Evolutionary conservation across 2,113 vertebrate genomes (phyloP).

Genomic region (Herpetotheres cachinnans): DNA sequence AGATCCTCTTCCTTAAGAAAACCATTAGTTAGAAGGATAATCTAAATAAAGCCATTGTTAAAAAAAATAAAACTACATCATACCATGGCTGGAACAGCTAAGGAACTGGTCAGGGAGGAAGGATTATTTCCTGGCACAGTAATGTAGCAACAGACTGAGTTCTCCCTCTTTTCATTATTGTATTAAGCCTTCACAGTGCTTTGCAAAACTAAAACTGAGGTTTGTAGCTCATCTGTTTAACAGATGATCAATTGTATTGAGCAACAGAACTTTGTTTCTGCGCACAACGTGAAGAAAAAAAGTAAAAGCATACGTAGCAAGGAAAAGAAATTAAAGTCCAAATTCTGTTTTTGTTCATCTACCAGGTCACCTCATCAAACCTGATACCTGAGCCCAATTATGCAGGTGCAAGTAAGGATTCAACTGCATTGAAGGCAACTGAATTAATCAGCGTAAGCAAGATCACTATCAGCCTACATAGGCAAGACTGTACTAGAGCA

Average conservation of each 20-base stretch:
- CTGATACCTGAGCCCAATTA: background rate
- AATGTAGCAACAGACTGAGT: background rate
- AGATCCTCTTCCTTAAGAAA: background rate
- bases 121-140: background rate
- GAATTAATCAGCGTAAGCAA: background rate
- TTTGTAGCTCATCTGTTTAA: background rate
- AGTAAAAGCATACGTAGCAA: background rate
- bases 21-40: conserved; percentile 6
- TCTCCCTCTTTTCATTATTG: background rate
- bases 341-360: background rate
- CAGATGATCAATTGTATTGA: background rate
- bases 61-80: conserved; percentile 21
- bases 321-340: background rate
- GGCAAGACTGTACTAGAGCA: conserved; percentile 16
- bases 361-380: background rate
- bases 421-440: background rate
- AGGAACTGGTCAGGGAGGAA: background rate
- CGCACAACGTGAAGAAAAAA: background rate
- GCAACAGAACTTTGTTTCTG: background rate
- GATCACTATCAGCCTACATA: background rate
- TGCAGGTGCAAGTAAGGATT: background rate
- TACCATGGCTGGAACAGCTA: background rate
- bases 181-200: background rate
- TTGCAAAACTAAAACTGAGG: background rate
- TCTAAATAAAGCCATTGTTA: conserved; percentile 44